Evolutionary conservation across 2,888 invertebrate genomes (phyloP), one percentile per base, ranked within the genome.

Genomic region (Atherix ibis): DNA sequence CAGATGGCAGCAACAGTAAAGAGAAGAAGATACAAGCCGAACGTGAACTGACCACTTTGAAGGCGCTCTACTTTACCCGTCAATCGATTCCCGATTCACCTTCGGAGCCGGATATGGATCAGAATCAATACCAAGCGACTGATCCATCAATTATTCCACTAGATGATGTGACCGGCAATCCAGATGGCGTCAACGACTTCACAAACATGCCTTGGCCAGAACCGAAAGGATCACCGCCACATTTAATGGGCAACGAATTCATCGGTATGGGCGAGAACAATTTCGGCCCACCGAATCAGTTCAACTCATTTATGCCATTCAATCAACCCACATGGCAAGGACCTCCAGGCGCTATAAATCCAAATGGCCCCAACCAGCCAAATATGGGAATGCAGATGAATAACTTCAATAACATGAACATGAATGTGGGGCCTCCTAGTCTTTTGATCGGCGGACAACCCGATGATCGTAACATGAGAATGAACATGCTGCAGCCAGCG

Each of bases 21-120:
- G 91, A 95, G 63, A 83, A 78, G 53, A 76, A 77, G 36, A 76
- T 87, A 33, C 92, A 94, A 58, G 78, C 79, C 43, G 78, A 84
- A 33, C 67, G 92, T 14, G 91, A 94, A 57, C 79, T 80, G 51
- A 77, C 76, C 25, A 82, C 85, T 3, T 63, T 92, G 15, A 80
- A 80, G 50, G 79, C 83, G 0, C 61, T 87, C 14, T 85, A 85
- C 59, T 84, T 84, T 56, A 75, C 77, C 46, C 74, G 76, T 47
- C 68, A 75, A 41, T 75, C 78, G 73, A 78, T 91, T 42, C 91
- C 92, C 0, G 91, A 91, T 51, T 75, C 80, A 17, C 70, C 91
- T 0, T 67, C 74, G 15, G 94, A 94, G 62, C 85, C 92, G 2
- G 89, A 92, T 46, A 66, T 75, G 35, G 88, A 89, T 61, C n/a